These are phyloP conservation scores for Drosophila chauvacae DNA, from an alignment of 1,140 invertebrate genomes.

Conservation along the genomic window DNA sequence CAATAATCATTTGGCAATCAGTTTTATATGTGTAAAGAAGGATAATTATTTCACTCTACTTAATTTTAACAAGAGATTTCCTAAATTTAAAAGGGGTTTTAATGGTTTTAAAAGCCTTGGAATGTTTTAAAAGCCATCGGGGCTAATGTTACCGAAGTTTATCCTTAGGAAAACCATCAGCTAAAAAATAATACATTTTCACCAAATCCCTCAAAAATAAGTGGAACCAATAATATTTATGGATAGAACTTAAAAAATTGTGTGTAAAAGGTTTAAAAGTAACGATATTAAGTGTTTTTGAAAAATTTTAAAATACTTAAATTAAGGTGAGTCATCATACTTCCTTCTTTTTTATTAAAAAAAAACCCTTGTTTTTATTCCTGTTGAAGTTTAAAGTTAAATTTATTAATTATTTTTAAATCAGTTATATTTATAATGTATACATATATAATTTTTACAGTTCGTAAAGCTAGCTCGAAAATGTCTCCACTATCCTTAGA, in stretches of 20 bases:
- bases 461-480: conserved; percentile 79
- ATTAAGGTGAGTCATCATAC: neutral
- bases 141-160: no score
- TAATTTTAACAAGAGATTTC: neutral
- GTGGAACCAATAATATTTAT: no score
- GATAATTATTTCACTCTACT: neutral
- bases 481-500: conserved; percentile 32
- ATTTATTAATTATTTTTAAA: conserved; percentile 75
- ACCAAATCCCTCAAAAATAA: no score
- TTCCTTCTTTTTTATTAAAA: neutral
- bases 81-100: neutral
- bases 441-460: conserved; percentile 80
- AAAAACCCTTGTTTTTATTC: neutral
- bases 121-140: no score
- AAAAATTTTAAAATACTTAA: no score
- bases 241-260: no score
- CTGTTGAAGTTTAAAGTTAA: conserved; percentile 65
- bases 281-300: neutral
- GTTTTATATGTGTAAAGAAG: neutral
- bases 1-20: conserved; percentile 1
- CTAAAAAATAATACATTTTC: no score
- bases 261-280: no score
- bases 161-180: no score
- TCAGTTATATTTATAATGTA: conserved; percentile 76
- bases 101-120: no score